These are phyloP conservation scores for Xestia c-nigrum DNA, from an alignment of 2,888 invertebrate genomes.

Conservation along the genomic window DNA sequence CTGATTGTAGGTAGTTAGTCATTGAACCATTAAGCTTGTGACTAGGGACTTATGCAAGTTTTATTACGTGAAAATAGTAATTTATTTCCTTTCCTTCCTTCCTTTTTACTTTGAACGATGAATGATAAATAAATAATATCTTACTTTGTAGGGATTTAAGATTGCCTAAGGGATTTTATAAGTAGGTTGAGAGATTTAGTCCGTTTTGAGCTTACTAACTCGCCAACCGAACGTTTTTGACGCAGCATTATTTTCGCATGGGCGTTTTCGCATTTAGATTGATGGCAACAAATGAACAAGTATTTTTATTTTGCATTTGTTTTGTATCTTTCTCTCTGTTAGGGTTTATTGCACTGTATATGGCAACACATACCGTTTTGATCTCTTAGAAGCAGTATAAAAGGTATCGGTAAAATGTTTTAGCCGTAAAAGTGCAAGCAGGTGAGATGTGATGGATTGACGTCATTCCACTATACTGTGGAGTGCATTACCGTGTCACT, in stretches of 20 bases:
- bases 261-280: neutral
- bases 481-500: constrained; percentile 63
- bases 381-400: constrained; percentile 55
- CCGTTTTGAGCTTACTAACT: constrained; percentile 31
- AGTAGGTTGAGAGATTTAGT: constrained; percentile 48
- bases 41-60: neutral
- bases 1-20: neutral
- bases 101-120: constrained; percentile 46
- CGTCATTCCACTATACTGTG: constrained; percentile 41
- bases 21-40: neutral
- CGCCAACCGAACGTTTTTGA: constrained; percentile 16
- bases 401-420: constrained; percentile 54
- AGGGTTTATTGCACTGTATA: constrained; percentile 18
- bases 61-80: constrained; percentile 26
- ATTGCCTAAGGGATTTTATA: constrained; percentile 52
- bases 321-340: neutral
- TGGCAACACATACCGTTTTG: constrained; percentile 19
- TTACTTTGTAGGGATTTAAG: constrained; percentile 47
- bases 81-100: constrained; percentile 36
- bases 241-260: constrained; percentile 8
- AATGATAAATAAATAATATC: constrained; percentile 51
- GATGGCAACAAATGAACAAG: constrained; percentile 18
- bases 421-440: constrained; percentile 59
- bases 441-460: constrained; percentile 62
- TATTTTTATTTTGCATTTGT: constrained; percentile 23